Base-by-base conservation (phyloP, 2,113 vertebrate species). In the Monopterus albus region DNA sequence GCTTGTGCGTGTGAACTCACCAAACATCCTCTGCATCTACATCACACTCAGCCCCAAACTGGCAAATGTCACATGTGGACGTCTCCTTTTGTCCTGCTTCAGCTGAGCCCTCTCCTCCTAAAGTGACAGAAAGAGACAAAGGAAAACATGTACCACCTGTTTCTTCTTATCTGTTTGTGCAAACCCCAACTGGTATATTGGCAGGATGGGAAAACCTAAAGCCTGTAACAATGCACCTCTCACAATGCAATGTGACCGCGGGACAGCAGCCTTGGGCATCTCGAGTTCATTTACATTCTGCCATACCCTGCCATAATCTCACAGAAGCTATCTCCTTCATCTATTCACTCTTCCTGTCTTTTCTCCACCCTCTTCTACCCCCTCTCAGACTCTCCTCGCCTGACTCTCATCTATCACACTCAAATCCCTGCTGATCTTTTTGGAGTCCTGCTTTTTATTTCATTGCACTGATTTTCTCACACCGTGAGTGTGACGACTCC, bases 21-120 rank as follows among this genome's bases (percentile, higher is more conserved):
- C 97, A 99, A 75, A 99, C 98, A 59, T 99, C 98, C 84, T 99
- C 98, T 8, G 97, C 97, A 33, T 99, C 98, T 92, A 98, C 98
- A 1, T 99, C 98, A 25, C 98, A 99, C 91, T 99, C 97, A 0
- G 97, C 98, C 39, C 97, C 98, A 61, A 99, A 99, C 91, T 98
- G 97, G 91, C 98, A 99, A 85, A 98, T 98, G 87, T 99, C 97
- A 85, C 97, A 99, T 83, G 97, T 98, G 84, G 97, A 98, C 18
- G 97, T 97, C 91, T 99, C 96, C 92, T 98, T 98, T 89, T 96
- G 96, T 81, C 89, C 96, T 21, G 95, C 95, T 93, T 99, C 97
- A 28, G 97, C 96, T 10, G 98, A 99, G 62, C 97, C 98, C 92
- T 99, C 97, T 39, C 94, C 96, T 62, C 95, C 98, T 99, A 66